Evolutionary conservation across 2,113 vertebrate species (phyloP).

Genomic region (Lichenostomus cassidix): DNA sequence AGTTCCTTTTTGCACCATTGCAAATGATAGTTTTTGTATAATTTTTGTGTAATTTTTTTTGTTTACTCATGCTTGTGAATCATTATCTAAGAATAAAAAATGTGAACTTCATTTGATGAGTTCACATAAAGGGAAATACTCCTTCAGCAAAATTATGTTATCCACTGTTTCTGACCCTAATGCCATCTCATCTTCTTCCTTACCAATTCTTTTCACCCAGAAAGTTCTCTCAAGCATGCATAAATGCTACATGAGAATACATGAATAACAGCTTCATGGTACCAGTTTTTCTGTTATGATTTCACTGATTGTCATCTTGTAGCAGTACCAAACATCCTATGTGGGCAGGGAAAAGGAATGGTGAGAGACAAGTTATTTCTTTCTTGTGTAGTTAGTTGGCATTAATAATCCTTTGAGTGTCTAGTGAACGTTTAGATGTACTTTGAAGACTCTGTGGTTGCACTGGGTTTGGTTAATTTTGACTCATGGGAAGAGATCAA

Average conservation of each 20-base stretch:
- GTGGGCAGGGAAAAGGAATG: not conserved
- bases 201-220: not conserved
- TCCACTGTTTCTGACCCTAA: not conserved
- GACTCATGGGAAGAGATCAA: not conserved
- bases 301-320: not conserved
- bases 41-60: not conserved
- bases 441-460: slow-evolving; percentile 1
- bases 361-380: not conserved
- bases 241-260: not conserved
- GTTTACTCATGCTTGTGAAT: not conserved
- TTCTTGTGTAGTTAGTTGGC: not conserved
- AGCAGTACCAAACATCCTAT: not conserved
- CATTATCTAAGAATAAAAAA: not conserved
- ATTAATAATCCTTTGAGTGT: not conserved
- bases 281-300: not conserved
- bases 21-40: not conserved
- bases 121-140: not conserved
- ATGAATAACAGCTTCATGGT: not conserved
- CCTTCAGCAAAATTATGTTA: not conserved
- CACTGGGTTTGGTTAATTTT: not conserved
- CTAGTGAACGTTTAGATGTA: not conserved
- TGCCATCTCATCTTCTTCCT: not conserved
- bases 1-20: not conserved
- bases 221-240: not conserved
- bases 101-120: not conserved